Base-by-base conservation (phyloP, 2,113 vertebrate genomes). In the Ondatra zibethicus region DNA sequence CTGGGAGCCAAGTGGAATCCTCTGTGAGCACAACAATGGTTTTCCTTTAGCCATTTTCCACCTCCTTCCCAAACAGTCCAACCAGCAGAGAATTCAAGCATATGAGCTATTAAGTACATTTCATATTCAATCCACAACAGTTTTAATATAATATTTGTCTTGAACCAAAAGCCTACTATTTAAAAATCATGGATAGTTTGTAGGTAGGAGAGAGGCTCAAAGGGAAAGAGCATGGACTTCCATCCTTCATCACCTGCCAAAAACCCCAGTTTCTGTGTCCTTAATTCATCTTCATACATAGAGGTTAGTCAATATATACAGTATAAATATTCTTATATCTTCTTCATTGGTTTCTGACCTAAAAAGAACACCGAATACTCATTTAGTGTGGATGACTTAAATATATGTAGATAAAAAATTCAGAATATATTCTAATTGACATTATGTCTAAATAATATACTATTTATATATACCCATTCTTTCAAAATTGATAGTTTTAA, bases 271-370 rank as follows among this genome's bases (percentile, higher is more conserved):
- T 45, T 81, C 31, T 47, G 3, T 7, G 17, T 47, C 52, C 77
- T 33, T 68, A 85, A 45, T 61, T 1, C 39, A 70, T 14, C 52
- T 36, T 92, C 5, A 45, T 65, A 66, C 9, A 47, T 0, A 36
- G 0, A 89, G 11, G 78, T 10, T 85, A 42, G 58, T 7, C 58
- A 85, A 17, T 45, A 84, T 55, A 92, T 19, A 82, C 52, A 91
- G 86, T 55, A 58, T 50, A 89, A 66, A 42, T 91, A 96, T 78
- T 86, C 63, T 84, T 9, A 29, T 70, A 61, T 93, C 9, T 92
- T 88, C 11, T 88, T 80, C 65, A 23, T 85, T 94, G 31, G 27
- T 25, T 58, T 93, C 45, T 88, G 19, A 33, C 11, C 17, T 52
- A 87, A 39, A 1, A 61, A 93, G 61, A 88, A 73, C 85, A 36